Evolutionary conservation across 2,888 invertebrate genomes (phyloP), one percentile per base, ranked within the genome.

Genomic region (Helobdella robusta): DNA sequence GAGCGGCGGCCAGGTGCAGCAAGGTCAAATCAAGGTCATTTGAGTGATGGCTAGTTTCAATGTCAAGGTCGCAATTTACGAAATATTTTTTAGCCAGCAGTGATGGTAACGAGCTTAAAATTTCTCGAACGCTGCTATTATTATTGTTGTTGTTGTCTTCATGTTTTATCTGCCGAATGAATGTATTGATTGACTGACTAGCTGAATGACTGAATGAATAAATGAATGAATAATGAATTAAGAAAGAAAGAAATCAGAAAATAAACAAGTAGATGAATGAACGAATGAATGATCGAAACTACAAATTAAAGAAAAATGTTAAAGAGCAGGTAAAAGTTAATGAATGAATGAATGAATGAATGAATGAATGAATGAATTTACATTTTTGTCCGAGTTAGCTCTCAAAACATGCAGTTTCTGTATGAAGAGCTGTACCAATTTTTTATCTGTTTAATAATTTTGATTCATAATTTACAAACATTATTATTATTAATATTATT

Each of bases 1-100:
- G 82, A 18, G 89, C 89, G 8, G 94, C 91, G 36, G 92, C 89
- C 73, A 95, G 82, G 65, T 71, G 71, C 36, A 71, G 66, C 61
- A 71, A 59, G 1, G 69, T 52, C 44, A 69, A 60, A 18, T 63
- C 34, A 30, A 28, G 35, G 5, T 59, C 28, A 36, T 36, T 35
- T 5, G 4, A 23, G 59, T 32, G 44, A 40, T n/a, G 8, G 44
- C 11, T n/a, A 40, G 11, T n/a, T 15, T 40, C 44, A n/a, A 11
- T 40, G 44, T 15, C 44, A 40, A 40, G 8, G 44, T 8, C 44
- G n/a, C 11, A 40, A 15, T 8, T n/a, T 15, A 15, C 44, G 44
- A n/a, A 11, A 40, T n/a, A 11, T 40, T 40, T n/a, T 40, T n/a
- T n/a, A n/a, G n/a, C n/a, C n/a, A n/a, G n/a, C n/a, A n/a, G n/a